These are phyloP conservation scores for Betta splendens DNA, from an alignment of 2,797 vertebrate genomes.

Conservation along the genomic window DNA sequence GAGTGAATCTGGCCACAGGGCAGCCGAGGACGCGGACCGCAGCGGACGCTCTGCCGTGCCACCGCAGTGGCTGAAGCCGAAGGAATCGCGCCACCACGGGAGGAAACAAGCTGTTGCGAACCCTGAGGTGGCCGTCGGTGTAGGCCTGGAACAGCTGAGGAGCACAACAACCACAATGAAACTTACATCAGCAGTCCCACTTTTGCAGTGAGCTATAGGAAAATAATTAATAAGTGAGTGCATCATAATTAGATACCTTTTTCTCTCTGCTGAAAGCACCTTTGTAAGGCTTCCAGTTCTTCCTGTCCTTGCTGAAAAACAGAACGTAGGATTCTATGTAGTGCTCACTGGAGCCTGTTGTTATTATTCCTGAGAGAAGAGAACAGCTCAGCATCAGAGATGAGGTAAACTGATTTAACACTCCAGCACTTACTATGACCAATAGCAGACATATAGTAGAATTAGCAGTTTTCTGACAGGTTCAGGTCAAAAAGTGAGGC, in stretches of 20 bases:
- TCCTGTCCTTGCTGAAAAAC: conserved; percentile 84
- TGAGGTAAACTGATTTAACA: no score
- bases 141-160: conserved; percentile 85
- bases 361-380: conserved; percentile 80
- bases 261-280: conserved; percentile 75
- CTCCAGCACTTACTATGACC: no score
- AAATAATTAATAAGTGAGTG: not conserved
- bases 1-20: conserved; percentile 45
- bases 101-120: conserved; percentile 85
- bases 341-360: conserved; percentile 77
- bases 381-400: not conserved
- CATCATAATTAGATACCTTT: conserved; percentile 72
- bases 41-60: conserved; percentile 72
- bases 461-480: no score
- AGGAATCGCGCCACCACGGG: conserved; percentile 81
- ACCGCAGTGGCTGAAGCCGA: conserved; percentile 78
- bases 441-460: no score
- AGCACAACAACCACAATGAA: conserved; percentile 12
- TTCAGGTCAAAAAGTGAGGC: no score
- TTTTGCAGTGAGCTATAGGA: not conserved
- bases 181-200: not conserved
- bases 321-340: conserved; percentile 81
- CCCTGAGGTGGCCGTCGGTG: conserved; percentile 71
- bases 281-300: conserved; percentile 86
- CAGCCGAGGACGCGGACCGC: conserved; percentile 85